Percentiles rank a stretch among this genome's conserved stretches.
These are phyloP conservation scores for Apocrypta bakeri DNA, from an alignment of 1,140 invertebrate species.

Conservation along the genomic window DNA sequence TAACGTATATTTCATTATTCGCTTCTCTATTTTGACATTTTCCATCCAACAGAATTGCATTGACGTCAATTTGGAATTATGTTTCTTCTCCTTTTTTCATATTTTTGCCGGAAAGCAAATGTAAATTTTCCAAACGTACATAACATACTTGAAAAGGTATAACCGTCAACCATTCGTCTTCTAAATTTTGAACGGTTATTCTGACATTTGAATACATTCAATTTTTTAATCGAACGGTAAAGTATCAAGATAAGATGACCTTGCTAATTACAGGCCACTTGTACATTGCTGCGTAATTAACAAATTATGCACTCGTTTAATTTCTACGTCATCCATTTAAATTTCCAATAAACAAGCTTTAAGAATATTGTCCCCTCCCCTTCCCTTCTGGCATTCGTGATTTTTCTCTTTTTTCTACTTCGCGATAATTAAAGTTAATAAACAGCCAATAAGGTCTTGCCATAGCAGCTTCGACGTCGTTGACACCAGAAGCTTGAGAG, in stretches of 20 bases:
- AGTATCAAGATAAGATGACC: neutral
- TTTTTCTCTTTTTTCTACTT: neutral
- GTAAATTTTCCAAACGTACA: too few relatives aligned
- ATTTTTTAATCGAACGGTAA: neutral
- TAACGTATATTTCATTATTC: constrained; percentile 11
- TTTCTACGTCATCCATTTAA: too few relatives aligned
- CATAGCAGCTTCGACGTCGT: neutral
- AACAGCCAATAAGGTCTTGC: constrained; percentile 28
- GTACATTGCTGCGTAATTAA: too few relatives aligned
- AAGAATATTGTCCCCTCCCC: too few relatives aligned
- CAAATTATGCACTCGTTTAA: too few relatives aligned
- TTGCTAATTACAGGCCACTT: neutral
- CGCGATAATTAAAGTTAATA: constrained; percentile 42
- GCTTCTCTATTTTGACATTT: neutral
- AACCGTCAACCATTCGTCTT: too few relatives aligned
- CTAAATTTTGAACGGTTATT: too few relatives aligned
- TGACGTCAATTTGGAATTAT: neutral
- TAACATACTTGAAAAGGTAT: too few relatives aligned
- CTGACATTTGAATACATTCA: neutral
- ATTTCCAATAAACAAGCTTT: too few relatives aligned
- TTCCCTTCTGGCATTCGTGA: too few relatives aligned
- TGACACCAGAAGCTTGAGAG: neutral
- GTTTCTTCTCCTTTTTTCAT: neutral
- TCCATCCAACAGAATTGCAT: neutral
- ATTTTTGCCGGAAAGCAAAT: too few relatives aligned